Evolutionary conservation across 2,888 invertebrate genomes (phyloP).

Genomic region (Caenorhabditis sp.): DNA sequence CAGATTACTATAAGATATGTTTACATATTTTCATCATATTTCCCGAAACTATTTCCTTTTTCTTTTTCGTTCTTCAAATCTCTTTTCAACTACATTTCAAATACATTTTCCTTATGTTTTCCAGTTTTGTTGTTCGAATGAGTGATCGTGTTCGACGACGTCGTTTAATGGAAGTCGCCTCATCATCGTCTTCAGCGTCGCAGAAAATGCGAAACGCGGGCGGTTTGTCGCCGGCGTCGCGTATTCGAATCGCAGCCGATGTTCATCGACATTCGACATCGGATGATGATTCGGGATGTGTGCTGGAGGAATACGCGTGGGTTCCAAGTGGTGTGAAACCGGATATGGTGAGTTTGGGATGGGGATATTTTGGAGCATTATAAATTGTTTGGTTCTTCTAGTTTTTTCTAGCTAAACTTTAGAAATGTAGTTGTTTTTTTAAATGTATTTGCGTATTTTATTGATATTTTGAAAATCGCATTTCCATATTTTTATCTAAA

Average conservation of each 20-base stretch:
- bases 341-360: conserved; percentile 90
- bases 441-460: no score
- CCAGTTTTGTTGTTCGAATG: conserved; percentile 9
- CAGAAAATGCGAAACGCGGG: conserved; percentile 13
- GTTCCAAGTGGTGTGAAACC: conserved; percentile 93
- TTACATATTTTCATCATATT: no score
- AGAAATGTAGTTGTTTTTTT: no score
- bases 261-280: conserved; percentile 61
- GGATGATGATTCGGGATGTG: conserved; percentile 96
- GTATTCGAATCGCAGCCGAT: conserved; percentile 63
- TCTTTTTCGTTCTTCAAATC: no score
- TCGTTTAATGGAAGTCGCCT: conserved; percentile 14
- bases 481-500: no score
- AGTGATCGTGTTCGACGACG: conserved; percentile 38
- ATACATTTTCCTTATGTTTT: no score
- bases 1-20: background rate
- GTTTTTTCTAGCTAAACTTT: no score
- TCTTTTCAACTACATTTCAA: no score
- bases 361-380: no score
- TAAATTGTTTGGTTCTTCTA: no score
- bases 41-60: no score
- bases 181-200: background rate
- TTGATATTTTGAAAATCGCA: no score
- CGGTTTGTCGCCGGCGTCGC: conserved; percentile 59
- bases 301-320: conserved; percentile 97